Conservation (phyloP, 2,113 vertebrate genomes). For the Leucosticte australis region DNA sequence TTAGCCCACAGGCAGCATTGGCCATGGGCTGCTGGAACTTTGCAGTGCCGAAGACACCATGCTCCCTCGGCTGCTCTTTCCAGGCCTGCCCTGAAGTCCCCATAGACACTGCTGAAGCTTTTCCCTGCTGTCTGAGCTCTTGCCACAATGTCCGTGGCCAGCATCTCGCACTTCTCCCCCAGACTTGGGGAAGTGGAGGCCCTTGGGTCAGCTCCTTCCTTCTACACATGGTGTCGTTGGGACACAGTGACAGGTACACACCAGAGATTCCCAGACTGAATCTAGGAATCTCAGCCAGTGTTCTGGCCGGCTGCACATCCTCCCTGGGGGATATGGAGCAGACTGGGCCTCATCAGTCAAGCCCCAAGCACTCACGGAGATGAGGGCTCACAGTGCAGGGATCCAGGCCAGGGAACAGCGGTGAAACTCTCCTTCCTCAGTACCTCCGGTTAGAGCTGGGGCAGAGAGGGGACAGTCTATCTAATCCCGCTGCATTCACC, state of each 20-base stretch:
- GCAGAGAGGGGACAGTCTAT: accelerated
- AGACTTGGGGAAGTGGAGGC: neutral
- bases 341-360: neutral
- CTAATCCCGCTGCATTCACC: neutral
- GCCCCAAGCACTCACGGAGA: accelerated
- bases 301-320: neutral
- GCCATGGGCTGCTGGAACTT: neutral
- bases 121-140: neutral
- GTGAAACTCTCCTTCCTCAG: neutral
- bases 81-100: too few relatives aligned
- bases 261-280: neutral
- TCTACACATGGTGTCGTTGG: accelerated
- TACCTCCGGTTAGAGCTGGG: neutral
- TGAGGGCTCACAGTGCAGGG: neutral
- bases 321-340: neutral
- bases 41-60: accelerated
- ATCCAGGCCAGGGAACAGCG: neutral
- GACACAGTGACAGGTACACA: accelerated
- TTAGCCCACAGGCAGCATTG: neutral
- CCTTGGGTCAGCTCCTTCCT: neutral
- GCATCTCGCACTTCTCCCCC: accelerated
- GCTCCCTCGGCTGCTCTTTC: accelerated
- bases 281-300: neutral
- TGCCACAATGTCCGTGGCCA: neutral
- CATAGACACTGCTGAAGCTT: accelerated